Evolutionary conservation across 2,113 vertebrate genomes (phyloP).

Genomic region (Anoura caudifer): DNA sequence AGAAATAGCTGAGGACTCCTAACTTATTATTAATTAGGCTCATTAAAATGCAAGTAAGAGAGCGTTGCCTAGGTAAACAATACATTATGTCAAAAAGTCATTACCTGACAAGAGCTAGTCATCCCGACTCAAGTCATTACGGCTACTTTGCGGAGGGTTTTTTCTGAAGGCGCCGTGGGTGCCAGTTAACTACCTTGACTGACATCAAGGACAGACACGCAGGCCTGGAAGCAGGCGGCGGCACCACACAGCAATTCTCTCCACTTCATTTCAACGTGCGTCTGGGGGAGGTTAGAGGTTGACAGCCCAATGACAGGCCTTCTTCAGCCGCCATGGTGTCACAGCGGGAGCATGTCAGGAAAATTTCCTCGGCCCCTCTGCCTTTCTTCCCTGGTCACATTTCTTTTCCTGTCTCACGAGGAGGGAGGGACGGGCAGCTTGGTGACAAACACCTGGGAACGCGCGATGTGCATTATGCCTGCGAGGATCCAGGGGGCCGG

Average conservation of each 20-base stretch:
- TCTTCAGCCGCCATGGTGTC: conserved; percentile 87
- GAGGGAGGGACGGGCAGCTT: conserved; percentile 82
- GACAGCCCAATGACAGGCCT: conserved; percentile 92
- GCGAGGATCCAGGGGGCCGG: conserved; percentile 55
- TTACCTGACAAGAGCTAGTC: conserved; percentile 85
- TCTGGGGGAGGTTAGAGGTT: conserved; percentile 89
- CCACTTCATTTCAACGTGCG: conserved; percentile 85
- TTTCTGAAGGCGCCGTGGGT: conserved; percentile 76
- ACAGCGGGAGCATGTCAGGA: conserved; percentile 88
- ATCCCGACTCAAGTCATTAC: conserved; percentile 83
- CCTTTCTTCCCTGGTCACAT: conserved; percentile 84
- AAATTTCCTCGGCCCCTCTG: conserved; percentile 84
- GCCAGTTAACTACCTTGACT: conserved; percentile 86
- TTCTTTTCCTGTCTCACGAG: conserved; percentile 82
- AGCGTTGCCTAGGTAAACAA: conserved; percentile 87
- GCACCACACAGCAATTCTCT: conserved; percentile 80
- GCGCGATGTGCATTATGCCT: conserved; percentile 65
- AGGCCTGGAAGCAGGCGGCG: conserved; percentile 80
- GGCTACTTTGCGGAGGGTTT: conserved; percentile 78
- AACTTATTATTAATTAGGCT: conserved; percentile 90
- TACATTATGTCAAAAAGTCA: conserved; percentile 88
- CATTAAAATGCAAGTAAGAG: conserved; percentile 90
- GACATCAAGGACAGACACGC: conserved; percentile 88
- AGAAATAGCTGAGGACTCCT: conserved; percentile 85
- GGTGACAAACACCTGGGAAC: conserved; percentile 83